These are phyloP conservation scores for Sarcophaga carnaria DNA, from an alignment of 2,888 invertebrate species.

Conservation along the genomic window DNA sequence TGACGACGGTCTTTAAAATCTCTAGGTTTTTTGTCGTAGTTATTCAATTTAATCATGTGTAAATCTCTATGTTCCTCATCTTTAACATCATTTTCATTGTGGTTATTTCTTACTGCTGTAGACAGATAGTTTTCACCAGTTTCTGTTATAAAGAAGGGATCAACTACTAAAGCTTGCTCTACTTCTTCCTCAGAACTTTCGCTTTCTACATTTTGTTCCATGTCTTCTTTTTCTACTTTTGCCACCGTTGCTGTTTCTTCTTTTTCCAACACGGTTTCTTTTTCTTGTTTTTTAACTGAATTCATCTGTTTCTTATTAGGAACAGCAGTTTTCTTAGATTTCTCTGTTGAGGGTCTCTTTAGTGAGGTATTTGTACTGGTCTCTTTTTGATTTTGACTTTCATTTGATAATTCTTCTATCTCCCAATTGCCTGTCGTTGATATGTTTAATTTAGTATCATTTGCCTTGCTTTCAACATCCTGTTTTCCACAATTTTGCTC, in stretches of 20 bases:
- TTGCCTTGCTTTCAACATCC: background rate
- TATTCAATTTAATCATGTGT: constrained; percentile 68
- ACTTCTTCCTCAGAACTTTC: constrained; percentile 41
- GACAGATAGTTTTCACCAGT: constrained; percentile 79
- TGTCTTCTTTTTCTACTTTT: background rate
- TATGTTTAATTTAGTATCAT: background rate
- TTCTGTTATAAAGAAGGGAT: constrained; percentile 80
- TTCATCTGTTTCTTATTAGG: constrained; percentile 7
- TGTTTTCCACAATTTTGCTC: constrained; percentile 71
- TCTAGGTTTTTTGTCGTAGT: constrained; percentile 33
- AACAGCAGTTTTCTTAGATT: background rate
- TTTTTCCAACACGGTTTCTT: background rate
- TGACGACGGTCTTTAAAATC: constrained; percentile 55
- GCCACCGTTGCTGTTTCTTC: background rate
- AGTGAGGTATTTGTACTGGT: background rate
- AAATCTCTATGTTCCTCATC: constrained; percentile 58
- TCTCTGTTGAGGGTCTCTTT: constrained; percentile 22
- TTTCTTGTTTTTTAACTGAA: background rate
- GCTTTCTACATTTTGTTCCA: background rate
- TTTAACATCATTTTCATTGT: background rate
- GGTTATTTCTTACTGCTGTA: constrained; percentile 72
- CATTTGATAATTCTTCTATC: constrained; percentile 33
- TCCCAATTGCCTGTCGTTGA: constrained; percentile 57
- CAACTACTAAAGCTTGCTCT: constrained; percentile 72
- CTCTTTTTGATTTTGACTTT: background rate